A percentile compares a stretch with the other conserved stretches of the same genome.
phyloP scores from a whole-genome alignment of 2,888 invertebrate species.

The Erebia palarica region DNA sequence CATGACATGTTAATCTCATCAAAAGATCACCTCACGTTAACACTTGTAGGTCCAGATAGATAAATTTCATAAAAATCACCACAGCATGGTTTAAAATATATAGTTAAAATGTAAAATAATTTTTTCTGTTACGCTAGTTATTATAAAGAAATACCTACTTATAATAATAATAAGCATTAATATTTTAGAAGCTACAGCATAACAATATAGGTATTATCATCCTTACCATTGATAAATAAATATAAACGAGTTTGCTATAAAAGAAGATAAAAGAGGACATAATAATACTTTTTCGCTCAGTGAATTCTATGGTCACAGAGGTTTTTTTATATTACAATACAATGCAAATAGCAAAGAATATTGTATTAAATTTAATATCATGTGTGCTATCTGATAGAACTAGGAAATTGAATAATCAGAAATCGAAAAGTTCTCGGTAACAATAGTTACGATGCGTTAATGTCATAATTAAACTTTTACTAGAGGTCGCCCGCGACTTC shows the following conservation, averaged over 20 bases:
- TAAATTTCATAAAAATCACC: no score
- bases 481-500: no score
- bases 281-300: constrained; percentile 48
- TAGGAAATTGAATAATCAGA: constrained; percentile 38
- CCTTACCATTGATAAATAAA: constrained; percentile 21
- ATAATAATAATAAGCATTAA: constrained; percentile 1
- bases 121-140: not conserved
- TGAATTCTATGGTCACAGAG: constrained; percentile 41
- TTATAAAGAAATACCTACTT: not conserved
- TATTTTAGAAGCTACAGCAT: not conserved
- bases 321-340: constrained; percentile 35
- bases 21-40: no score
- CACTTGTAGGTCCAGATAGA: no score
- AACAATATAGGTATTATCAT: not conserved
- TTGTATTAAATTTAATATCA: constrained; percentile 33
- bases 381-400: constrained; percentile 47
- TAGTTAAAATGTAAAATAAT: no score
- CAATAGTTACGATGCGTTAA: no score
- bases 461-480: no score
- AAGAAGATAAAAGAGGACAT: constrained; percentile 43
- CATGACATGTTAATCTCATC: no score
- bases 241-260: constrained; percentile 40
- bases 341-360: constrained; percentile 44
- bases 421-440: not conserved
- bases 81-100: no score